phyloP scores from a whole-genome alignment of 2,888 invertebrate genomes.

The Ephialtes manifestator region DNA sequence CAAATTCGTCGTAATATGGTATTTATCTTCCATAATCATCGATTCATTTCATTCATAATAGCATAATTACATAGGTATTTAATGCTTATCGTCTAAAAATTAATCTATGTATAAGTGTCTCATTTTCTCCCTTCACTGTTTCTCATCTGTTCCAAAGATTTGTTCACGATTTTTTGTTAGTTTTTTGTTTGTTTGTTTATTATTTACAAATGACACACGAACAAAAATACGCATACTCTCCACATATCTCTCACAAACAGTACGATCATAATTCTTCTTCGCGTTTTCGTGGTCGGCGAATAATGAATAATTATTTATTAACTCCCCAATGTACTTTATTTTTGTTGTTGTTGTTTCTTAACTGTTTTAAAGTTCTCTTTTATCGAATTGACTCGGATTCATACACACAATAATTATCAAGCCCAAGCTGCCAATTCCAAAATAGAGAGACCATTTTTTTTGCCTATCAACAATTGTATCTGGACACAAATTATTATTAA shows the following conservation, averaged over 20 bases:
- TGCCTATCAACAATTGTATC: slow-evolving; percentile 41
- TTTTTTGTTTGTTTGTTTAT: slow-evolving; percentile 58
- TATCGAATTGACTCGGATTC: slow-evolving; percentile 63
- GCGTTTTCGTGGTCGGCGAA: slow-evolving; percentile 47
- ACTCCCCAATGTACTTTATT: no score
- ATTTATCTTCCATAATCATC: slow-evolving; percentile 20
- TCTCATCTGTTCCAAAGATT: slow-evolving; percentile 36
- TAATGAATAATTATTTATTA: slow-evolving; percentile 39
- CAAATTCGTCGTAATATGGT: slow-evolving; percentile 35
- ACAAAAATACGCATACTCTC: slow-evolving; percentile 68
- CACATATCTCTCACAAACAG: slow-evolving; percentile 60
- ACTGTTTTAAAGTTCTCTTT: slow-evolving; percentile 2
- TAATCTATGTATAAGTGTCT: slow-evolving; percentile 28
- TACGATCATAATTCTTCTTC: slow-evolving; percentile 50
- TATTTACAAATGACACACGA: slow-evolving; percentile 72
- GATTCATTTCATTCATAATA: slow-evolving; percentile 29
- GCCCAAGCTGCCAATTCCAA: slow-evolving; percentile 67
- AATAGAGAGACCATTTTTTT: slow-evolving; percentile 52
- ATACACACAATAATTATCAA: slow-evolving; percentile 60
- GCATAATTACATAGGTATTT: slow-evolving; percentile 42
- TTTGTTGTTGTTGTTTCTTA: slow-evolving; percentile 36
- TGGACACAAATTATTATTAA: slow-evolving; percentile 26
- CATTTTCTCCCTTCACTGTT: slow-evolving; percentile 45
- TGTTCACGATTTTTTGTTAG: slow-evolving; percentile 35
- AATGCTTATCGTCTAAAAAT: slow-evolving; percentile 46